phyloP scores from a whole-genome alignment of 2,113 vertebrate genomes.

The Platichthys stellatus region DNA sequence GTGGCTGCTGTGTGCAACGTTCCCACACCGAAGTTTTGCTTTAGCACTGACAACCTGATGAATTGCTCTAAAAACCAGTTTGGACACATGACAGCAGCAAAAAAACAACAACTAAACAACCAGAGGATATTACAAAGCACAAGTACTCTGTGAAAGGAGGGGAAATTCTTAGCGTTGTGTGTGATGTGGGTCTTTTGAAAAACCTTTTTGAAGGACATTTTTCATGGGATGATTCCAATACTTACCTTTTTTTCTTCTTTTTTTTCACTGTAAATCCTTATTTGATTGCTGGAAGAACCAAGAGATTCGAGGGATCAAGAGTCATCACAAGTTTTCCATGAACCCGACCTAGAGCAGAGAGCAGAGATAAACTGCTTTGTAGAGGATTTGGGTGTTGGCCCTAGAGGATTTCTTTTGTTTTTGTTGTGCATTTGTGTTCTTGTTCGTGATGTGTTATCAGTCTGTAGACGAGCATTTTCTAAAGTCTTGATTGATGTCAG shows the following conservation, averaged over 20 bases:
- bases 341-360: conserved; percentile 59
- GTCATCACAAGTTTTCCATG: conserved; percentile 38
- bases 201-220: conserved; percentile 53
- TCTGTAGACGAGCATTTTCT: conserved; percentile 51
- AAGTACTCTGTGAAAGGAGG: conserved; percentile 36
- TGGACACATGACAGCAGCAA: conserved; percentile 5
- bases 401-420: conserved; percentile 56
- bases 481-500: conserved; percentile 37
- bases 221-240: conserved; percentile 52
- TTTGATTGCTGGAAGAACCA: conserved; percentile 68
- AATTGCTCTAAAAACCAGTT: conserved; percentile 22
- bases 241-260: conserved; percentile 4
- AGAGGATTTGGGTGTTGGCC: conserved; percentile 55
- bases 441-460: conserved; percentile 50
- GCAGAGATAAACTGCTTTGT: conserved; percentile 52
- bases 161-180: conserved; percentile 14
- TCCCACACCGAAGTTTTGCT: neutral
- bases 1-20: conserved; percentile 6
- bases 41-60: conserved; percentile 8
- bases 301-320: conserved; percentile 57
- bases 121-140: conserved; percentile 29
- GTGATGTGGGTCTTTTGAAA: conserved; percentile 43
- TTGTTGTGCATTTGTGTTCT: conserved; percentile 55
- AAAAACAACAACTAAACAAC: neutral
- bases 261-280: conserved; percentile 64